phyloP scores from a whole-genome alignment of 2,797 vertebrate species.

The Pseudochirops cupreus region DNA sequence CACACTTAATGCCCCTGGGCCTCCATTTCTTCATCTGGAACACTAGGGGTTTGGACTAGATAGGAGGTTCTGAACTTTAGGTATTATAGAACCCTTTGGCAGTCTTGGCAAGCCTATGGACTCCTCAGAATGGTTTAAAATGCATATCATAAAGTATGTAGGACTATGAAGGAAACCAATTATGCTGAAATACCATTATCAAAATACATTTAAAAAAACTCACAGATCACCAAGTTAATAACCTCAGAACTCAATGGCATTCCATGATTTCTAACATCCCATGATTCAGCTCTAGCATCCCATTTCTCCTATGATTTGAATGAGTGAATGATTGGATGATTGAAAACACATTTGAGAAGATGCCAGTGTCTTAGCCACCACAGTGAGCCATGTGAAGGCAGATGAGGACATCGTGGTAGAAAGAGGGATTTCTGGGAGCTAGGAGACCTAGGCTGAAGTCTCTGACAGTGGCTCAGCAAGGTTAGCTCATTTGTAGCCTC shows the following conservation, averaged over 20 bases:
- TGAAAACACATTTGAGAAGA: not conserved
- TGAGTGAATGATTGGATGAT: not conserved
- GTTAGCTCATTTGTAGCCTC: not conserved
- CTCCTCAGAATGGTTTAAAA: not conserved
- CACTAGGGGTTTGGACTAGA: not conserved
- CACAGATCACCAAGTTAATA: not conserved
- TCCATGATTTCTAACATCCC: no score
- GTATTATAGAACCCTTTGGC: not conserved
- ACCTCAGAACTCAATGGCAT: not conserved
- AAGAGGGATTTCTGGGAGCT: not conserved
- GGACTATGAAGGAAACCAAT: not conserved
- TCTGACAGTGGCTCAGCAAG: not conserved
- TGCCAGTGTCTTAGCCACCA: not conserved
- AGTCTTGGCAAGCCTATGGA: not conserved
- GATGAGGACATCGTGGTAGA: not conserved
- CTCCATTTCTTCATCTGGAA: not conserved
- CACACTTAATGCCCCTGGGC: not conserved
- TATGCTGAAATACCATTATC: not conserved
- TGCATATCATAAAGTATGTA: not conserved
- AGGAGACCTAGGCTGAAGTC: not conserved
- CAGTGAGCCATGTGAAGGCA: not conserved
- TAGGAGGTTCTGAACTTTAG: not conserved
- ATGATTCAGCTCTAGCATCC: not conserved
- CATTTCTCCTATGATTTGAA: not conserved
- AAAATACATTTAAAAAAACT: not conserved